Percentiles rank a stretch among this genome's conserved stretches.
These are phyloP conservation scores for Artibeus jamaicensis DNA, from an alignment of 2,797 vertebrate genomes.

Conservation along the genomic window DNA sequence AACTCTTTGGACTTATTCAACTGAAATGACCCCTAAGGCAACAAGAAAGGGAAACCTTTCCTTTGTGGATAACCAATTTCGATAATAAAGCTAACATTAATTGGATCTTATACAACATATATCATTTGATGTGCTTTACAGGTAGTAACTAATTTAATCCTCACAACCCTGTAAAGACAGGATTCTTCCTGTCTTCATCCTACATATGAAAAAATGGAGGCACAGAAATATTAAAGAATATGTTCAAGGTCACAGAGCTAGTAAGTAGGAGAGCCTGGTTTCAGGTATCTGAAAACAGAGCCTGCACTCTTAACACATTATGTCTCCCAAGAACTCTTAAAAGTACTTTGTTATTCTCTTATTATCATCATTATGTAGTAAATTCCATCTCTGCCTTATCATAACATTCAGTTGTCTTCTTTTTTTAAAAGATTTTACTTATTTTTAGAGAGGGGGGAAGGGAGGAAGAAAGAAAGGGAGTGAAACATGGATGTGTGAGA, in stretches of 20 bases:
- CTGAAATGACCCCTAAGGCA: neutral
- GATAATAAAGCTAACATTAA: neutral
- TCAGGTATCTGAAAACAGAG: neutral
- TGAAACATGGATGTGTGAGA: neutral
- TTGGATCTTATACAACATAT: neutral
- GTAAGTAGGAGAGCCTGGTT: neutral
- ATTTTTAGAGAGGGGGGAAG: neutral
- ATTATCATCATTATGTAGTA: neutral
- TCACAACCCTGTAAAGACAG: neutral
- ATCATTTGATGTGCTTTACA: neutral
- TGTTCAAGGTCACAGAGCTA: neutral
- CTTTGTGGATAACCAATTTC: neutral
- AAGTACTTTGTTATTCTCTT: neutral
- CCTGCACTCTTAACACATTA: neutral
- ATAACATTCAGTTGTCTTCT: neutral
- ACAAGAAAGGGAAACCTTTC: neutral
- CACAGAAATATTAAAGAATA: neutral
- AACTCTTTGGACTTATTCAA: neutral
- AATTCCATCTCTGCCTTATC: neutral
- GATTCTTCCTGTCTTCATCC: neutral
- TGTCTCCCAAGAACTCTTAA: neutral
- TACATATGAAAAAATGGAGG: neutral
- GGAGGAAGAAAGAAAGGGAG: neutral
- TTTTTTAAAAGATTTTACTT: too few species aligned
- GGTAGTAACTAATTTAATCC: slow-evolving; percentile 1